These are phyloP conservation scores for Drosophila paulistorum DNA, from an alignment of 1,140 invertebrate species.

Conservation along the genomic window DNA sequence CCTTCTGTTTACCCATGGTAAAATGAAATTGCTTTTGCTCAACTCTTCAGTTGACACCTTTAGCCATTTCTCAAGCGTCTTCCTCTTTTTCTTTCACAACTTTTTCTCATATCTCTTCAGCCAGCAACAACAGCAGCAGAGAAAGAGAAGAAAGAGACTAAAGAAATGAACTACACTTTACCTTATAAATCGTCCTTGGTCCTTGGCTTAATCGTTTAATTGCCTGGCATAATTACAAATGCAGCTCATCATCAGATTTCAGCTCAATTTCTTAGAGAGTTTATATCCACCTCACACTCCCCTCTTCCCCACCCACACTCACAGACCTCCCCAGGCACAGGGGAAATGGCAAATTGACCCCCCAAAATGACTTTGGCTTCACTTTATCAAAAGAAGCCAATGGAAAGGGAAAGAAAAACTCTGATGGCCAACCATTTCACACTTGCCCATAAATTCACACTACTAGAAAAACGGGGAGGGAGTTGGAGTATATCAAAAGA, in stretches of 20 bases:
- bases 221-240: constrained; percentile 80
- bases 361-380: constrained; percentile 30
- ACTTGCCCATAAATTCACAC: constrained; percentile 16
- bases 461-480: constrained; percentile 3
- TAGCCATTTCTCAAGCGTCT: constrained; percentile 5
- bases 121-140: neutral
- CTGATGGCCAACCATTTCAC: constrained; percentile 47
- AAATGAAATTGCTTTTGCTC: constrained; percentile 7
- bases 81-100: neutral
- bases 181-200: constrained; percentile 53
- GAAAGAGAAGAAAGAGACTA: neutral
- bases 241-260: constrained; percentile 80
- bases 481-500: neutral
- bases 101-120: constrained; percentile 5
- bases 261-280: constrained; percentile 62
- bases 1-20: neutral
- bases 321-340: no score
- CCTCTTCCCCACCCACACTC: no score
- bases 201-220: constrained; percentile 74
- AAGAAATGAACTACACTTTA: constrained; percentile 39
- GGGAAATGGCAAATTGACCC: constrained; percentile 46
- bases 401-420: constrained; percentile 8
- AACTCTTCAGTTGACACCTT: constrained; percentile 16
- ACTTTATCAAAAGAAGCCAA: constrained; percentile 28
- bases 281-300: neutral